Conservation (phyloP, 2,888 invertebrate genomes). For the Stramonita haemastoma region DNA sequence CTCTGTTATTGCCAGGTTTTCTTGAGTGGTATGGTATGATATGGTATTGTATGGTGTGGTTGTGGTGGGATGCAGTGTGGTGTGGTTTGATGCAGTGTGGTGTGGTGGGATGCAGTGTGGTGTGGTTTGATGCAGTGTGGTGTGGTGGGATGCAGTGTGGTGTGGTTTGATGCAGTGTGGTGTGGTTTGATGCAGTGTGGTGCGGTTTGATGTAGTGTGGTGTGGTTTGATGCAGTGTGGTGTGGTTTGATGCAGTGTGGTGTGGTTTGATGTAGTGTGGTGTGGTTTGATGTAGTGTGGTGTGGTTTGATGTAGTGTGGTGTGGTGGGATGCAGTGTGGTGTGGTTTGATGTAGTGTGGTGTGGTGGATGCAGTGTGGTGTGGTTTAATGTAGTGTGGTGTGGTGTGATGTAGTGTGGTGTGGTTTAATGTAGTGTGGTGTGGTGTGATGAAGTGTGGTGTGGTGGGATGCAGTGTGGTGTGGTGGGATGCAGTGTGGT, state of each 20-base stretch:
- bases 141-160: background rate
- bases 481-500: background rate
- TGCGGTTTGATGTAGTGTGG: background rate
- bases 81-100: too few relatives aligned
- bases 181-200: background rate
- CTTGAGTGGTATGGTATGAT: too few relatives aligned
- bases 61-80: too few relatives aligned
- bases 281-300: background rate
- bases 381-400: background rate
- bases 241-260: background rate
- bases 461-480: slow-evolving; percentile 2
- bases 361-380: slow-evolving; percentile 2
- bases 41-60: too few relatives aligned
- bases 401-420: slow-evolving; percentile 4
- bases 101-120: too few relatives aligned
- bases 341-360: background rate
- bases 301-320: background rate
- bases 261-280: background rate
- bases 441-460: background rate
- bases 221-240: background rate
- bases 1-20: too few relatives aligned
- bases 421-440: background rate
- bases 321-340: background rate
- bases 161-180: background rate
- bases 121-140: background rate